A percentile compares a stretch with the other conserved stretches of the same genome.
Evolutionary conservation across 2,113 vertebrate species (phyloP).

Genomic region (Apus apus): DNA sequence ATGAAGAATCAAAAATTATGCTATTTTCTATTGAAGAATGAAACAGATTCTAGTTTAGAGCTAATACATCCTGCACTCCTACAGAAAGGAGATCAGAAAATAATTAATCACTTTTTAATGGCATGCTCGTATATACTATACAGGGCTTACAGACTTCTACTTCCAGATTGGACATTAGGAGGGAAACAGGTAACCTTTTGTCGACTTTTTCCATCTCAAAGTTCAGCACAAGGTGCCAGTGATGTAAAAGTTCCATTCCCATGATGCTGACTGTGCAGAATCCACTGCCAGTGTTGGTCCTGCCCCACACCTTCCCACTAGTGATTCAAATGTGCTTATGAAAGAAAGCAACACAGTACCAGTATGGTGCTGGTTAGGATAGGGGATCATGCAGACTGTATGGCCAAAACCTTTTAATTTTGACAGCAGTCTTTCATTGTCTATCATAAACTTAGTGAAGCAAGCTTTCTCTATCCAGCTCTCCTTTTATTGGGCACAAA

Average conservation of each 20-base stretch:
- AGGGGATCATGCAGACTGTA: slow-evolving; percentile 16
- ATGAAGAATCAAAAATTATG: not conserved
- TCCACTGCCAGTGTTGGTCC: not conserved
- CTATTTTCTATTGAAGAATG: not conserved
- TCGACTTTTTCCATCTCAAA: not conserved
- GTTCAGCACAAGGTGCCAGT: not conserved
- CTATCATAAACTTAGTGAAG: slow-evolving; percentile 80
- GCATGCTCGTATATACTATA: not conserved
- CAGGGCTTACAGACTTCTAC: not conserved
- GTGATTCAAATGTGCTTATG: not conserved
- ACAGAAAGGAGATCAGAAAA: not conserved
- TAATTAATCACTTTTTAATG: not conserved
- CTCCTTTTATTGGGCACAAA: slow-evolving; percentile 82
- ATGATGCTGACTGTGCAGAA: slow-evolving; percentile 13
- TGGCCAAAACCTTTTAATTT: slow-evolving; percentile 73
- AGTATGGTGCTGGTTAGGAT: slow-evolving; percentile 4
- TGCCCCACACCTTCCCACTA: slow-evolving; percentile 31
- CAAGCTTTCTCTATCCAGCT: slow-evolving; percentile 77
- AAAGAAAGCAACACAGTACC: slow-evolving; percentile 30
- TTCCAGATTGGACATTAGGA: not conserved
- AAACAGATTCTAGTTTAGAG: not conserved
- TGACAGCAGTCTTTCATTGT: slow-evolving; percentile 76
- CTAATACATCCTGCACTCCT: not conserved
- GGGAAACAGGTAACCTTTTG: not conserved
- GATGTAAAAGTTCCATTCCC: not conserved